These are phyloP conservation scores for Dicyrtomina minuta DNA, from an alignment of 2,888 invertebrate species.

Conservation along the genomic window DNA sequence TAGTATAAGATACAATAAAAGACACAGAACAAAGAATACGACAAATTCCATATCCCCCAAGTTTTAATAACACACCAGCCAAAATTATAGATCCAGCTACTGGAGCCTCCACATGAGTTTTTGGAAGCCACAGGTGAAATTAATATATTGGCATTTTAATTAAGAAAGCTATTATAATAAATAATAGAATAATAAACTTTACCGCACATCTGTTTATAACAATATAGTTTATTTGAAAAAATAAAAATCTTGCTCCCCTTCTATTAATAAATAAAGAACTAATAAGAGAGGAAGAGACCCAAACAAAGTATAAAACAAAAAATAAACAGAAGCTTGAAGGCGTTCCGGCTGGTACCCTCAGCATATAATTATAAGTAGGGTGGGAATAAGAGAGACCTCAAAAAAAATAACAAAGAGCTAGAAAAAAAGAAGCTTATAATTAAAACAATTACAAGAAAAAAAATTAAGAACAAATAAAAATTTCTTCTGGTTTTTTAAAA, in stretches of 20 bases:
- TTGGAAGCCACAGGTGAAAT: conserved; percentile 70
- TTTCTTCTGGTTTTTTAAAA: too few relatives aligned
- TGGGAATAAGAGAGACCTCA: conserved; percentile 69
- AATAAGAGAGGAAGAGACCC: conserved; percentile 67
- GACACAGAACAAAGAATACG: too few relatives aligned
- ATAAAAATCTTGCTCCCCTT: too few relatives aligned
- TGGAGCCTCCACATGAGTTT: conserved; percentile 75
- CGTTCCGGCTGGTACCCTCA: conserved; percentile 72
- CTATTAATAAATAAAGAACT: conserved; percentile 64
- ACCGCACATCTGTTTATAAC: too few relatives aligned
- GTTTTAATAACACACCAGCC: conserved; percentile 71
- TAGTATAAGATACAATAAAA: conserved; percentile 62
- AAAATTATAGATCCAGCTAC: conserved; percentile 73
- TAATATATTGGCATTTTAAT: conserved; percentile 72
- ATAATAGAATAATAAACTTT: conserved; percentile 55
- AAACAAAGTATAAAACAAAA: conserved; percentile 71
- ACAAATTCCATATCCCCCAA: conserved; percentile 75
- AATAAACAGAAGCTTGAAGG: conserved; percentile 66
- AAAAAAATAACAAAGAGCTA: conserved; percentile 73
- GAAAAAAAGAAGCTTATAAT: conserved; percentile 66
- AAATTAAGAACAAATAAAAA: too few relatives aligned
- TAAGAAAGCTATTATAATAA: conserved; percentile 66
- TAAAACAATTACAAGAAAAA: conserved; percentile 62
- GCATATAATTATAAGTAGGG: conserved; percentile 67
- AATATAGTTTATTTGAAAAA: too few relatives aligned